A percentile compares a stretch with the other conserved stretches of the same genome.
phyloP scores from a whole-genome alignment of 2,113 vertebrate genomes.

The Megaceryle torquata region DNA sequence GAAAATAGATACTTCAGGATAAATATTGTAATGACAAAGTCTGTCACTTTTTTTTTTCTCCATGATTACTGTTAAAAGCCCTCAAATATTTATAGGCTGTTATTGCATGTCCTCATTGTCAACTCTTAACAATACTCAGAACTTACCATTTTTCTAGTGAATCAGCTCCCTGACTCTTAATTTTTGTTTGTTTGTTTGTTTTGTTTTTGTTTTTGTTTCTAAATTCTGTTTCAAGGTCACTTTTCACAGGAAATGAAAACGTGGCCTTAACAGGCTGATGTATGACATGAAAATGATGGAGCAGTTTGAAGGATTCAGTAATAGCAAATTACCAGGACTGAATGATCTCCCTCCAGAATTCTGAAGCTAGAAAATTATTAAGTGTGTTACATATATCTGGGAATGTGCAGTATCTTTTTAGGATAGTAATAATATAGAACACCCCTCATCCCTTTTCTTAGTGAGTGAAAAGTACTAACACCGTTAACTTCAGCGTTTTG shows the following conservation, averaged over 20 bases:
- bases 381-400: background rate
- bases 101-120: background rate
- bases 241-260: conserved; percentile 10
- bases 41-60: background rate
- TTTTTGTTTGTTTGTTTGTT: background rate
- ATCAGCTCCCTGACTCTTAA: background rate
- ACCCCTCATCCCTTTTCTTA: rapidly evolving
- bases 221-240: background rate
- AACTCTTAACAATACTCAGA: background rate
- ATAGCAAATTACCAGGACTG: background rate
- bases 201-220: background rate
- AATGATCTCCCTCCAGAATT: conserved; percentile 1
- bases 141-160: background rate
- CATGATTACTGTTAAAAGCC: background rate
- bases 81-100: background rate
- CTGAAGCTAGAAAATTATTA: background rate
- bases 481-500: background rate
- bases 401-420: background rate
- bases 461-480: background rate
- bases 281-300: background rate
- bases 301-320: background rate
- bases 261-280: background rate
- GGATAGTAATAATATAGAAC: background rate
- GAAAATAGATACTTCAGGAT: background rate
- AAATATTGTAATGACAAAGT: background rate